Base-by-base conservation (phyloP, 2,888 invertebrate species). In the Sesia apiformis region DNA sequence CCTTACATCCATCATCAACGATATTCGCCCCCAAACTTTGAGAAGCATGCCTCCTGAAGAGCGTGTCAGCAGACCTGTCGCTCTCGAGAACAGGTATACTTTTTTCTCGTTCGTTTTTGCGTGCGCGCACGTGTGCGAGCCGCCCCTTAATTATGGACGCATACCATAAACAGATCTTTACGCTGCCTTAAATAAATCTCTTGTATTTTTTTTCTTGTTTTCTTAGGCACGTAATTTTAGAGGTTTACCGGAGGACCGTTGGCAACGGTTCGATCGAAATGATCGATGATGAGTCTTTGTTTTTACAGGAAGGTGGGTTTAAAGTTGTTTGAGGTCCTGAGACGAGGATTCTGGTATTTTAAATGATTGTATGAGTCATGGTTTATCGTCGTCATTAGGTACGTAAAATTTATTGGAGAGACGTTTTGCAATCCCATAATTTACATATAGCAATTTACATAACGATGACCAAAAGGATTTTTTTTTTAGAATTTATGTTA, bases 141-240 rank as follows among this genome's bases (percentile, higher is more conserved):
- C 82, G 79, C 83, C 85, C 88, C 88, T 88, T 89, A 88, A 89
- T 89, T 89, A 89, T 85, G 78, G 78, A 83, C 88, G 86, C 89
- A 89, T 89, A 89, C 89, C 89, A 89, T 89, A 89, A 89, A 89
- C 89, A 89, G 86, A 89, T 88, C 87, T 89, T 89, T 88, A 88
- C 88, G 89, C 87, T 87, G 82, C 88, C 81, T 89, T 88, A 88
- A 88, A 88, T 89, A 89, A 88, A 89, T 89, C 89, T 87, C 85
- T 78, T 66, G 65, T 63, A 59, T 71, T 78, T 74, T 53, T 78
- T 83, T 78, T 77, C 70, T 77, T 84, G 80, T 87, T 87, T 85
- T 87, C 80, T 86, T 86, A 83, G 83, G 82, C 62, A 74, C 71
- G 74, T 84, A 84, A 84, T 81, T 84, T 85, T 59, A 78, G 74